Evolutionary conservation across 2,888 invertebrate species (phyloP).

Genomic region (Rosalia funebris): DNA sequence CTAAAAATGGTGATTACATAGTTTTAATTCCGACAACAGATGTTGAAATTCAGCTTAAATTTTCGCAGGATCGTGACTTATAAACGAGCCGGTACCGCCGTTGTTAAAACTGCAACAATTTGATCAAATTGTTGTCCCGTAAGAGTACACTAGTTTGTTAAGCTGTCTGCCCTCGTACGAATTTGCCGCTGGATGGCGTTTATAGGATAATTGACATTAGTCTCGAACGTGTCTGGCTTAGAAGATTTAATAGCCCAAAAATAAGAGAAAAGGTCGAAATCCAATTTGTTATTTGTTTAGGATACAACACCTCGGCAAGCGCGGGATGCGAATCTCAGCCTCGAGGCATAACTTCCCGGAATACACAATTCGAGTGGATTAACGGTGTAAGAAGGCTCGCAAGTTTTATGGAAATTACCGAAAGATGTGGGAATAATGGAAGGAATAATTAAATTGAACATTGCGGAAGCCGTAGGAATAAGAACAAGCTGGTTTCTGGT

Average conservation of each 20-base stretch:
- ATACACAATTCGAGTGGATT: no score
- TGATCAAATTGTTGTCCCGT: constrained; percentile 30
- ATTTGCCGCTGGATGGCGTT: constrained; percentile 33
- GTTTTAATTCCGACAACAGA: not conserved
- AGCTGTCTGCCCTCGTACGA: constrained; percentile 26
- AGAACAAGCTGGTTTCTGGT: no score
- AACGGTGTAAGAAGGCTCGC: no score
- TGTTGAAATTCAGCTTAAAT: constrained; percentile 3
- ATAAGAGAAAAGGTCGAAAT: constrained; percentile 16
- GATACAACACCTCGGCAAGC: constrained; percentile 3
- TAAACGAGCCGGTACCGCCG: constrained; percentile 12
- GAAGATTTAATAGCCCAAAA: constrained; percentile 25
- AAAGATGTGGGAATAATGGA: no score
- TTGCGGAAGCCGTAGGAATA: no score
- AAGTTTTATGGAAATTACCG: no score
- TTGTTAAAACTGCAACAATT: constrained; percentile 12
- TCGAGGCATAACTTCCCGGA: not conserved
- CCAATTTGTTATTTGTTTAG: constrained; percentile 22
- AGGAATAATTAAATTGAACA: no score
- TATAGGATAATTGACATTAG: constrained; percentile 34
- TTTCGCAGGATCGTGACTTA: not conserved
- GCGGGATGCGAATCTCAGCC: not conserved
- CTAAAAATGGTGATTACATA: no score
- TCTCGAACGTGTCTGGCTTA: constrained; percentile 31
- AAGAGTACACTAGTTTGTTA: constrained; percentile 32